phyloP scores from a whole-genome alignment of 2,113 vertebrate genomes.

The Micromys minutus region DNA sequence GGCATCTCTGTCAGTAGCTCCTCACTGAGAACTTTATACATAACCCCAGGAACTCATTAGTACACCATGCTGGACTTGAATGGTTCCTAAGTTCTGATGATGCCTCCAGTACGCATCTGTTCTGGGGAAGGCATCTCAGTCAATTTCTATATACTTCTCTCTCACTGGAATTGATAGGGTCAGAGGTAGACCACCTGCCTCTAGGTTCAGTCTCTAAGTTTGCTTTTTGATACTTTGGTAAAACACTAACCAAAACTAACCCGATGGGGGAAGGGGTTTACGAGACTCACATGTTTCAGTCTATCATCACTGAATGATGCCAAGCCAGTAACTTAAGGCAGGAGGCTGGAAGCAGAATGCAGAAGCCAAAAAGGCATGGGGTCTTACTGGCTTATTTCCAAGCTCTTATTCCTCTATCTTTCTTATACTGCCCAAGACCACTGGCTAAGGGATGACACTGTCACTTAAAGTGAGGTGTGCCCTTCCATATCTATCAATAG shows the following conservation, averaged over 20 bases:
- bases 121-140: not conserved
- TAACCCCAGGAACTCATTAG: not conserved
- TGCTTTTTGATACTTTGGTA: not conserved
- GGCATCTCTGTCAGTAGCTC: no score
- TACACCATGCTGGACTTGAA: not conserved
- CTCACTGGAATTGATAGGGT: not conserved
- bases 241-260: not conserved
- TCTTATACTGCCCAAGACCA: not conserved
- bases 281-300: not conserved
- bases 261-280: no score
- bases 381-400: not conserved
- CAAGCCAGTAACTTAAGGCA: not conserved
- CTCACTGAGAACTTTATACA: not conserved
- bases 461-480: not conserved
- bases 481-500: not conserved
- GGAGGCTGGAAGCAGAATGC: not conserved
- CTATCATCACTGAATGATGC: not conserved
- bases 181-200: not conserved
- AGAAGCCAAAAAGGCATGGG: not conserved
- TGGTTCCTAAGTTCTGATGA: not conserved
- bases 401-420: not conserved
- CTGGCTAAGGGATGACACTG: not conserved
- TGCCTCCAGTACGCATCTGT: not conserved
- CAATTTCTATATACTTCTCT: not conserved
- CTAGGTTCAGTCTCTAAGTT: not conserved